These are phyloP conservation scores for Spea bombifrons DNA, from an alignment of 2,113 vertebrate species.

Conservation along the genomic window DNA sequence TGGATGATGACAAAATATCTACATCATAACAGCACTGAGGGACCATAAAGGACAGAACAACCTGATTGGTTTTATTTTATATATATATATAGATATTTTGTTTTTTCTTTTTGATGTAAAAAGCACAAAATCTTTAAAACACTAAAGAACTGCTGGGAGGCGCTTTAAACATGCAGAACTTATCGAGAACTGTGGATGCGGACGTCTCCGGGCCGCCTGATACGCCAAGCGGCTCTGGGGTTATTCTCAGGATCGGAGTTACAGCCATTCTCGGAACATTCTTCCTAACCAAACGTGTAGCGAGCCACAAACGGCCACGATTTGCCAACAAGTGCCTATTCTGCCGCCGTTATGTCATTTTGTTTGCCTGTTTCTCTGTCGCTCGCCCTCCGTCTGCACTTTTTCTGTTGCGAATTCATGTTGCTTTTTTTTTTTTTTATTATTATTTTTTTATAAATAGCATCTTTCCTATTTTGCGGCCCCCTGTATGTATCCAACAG, in stretches of 20 bases:
- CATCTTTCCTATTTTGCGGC: not conserved
- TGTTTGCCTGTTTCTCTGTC: not conserved
- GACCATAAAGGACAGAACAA: slow-evolving; percentile 32
- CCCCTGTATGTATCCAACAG: not conserved
- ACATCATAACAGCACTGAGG: slow-evolving; percentile 4
- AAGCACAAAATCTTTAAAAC: slow-evolving; percentile 42
- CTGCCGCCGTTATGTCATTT: not conserved
- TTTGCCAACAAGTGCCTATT: slow-evolving; percentile 38
- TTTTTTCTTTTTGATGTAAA: slow-evolving; percentile 39
- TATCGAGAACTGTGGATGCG: slow-evolving; percentile 5
- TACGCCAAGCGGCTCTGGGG: slow-evolving; percentile 18
- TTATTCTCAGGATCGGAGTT: slow-evolving; percentile 1
- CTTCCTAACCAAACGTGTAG: slow-evolving; percentile 18
- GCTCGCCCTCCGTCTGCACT: slow-evolving; percentile 26
- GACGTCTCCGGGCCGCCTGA: slow-evolving; percentile 22
- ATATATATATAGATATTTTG: not conserved
- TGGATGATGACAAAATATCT: not conserved
- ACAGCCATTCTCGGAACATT: not conserved
- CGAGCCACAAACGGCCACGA: slow-evolving; percentile 20
- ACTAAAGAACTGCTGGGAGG: slow-evolving; percentile 41
- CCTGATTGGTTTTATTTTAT: slow-evolving; percentile 4
- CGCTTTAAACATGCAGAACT: not conserved
- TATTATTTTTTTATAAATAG: not conserved
- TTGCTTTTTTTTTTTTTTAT: not conserved
- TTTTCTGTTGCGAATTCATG: slow-evolving; percentile 5